Evolutionary conservation across 2,797 vertebrate genomes (phyloP), one percentile per base, ranked within the genome.

Genomic region (Carduelis carduelis): DNA sequence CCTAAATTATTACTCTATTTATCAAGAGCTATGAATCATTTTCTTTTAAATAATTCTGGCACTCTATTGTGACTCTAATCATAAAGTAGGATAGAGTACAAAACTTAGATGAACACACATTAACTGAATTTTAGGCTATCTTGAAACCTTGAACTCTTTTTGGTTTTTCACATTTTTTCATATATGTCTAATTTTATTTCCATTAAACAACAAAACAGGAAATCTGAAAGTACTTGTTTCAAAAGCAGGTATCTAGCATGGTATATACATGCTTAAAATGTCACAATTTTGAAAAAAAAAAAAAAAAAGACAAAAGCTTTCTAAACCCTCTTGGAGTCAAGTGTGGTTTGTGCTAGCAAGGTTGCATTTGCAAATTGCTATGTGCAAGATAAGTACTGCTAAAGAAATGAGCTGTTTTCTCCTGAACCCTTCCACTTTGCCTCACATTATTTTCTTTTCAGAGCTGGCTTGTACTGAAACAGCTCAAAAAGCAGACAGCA

Each of bases 191-290:
- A n/a, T 11, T 83, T 83, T 35, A 32, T 59, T 63, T 84, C 1
- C 3, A 2, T 30, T 85, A 37, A 91, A 8, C 18, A 56, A 22
- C 1, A 53, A 76, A 72, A 66, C 3, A 34, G 20, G 7, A 22
- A 78, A 78, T 41, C 41, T 43, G 11, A 55, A 61, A 63, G 1
- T 44, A 17, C 27, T 52, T 61, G 2, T 11, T 61, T 63, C 44
- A 47, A 81, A 69, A 60, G 23, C 1, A 0, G 2, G 4, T 55
- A 22, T 44, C 21, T 43, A 19, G 3, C 11, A 27, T 7, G 3
- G 11, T 39, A 19, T 4, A 47, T 6, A 12, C 2, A 28, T 7
- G 12, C 47, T 77, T 35, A 20, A 46, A 65, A 41, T 8, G 8
- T 14, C 59, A 39, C 15, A 65, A 18, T 39, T 46, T 24, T 5